These are phyloP conservation scores for Caiman crocodilus DNA, from an alignment of 2,797 vertebrate genomes.

Conservation along the genomic window DNA sequence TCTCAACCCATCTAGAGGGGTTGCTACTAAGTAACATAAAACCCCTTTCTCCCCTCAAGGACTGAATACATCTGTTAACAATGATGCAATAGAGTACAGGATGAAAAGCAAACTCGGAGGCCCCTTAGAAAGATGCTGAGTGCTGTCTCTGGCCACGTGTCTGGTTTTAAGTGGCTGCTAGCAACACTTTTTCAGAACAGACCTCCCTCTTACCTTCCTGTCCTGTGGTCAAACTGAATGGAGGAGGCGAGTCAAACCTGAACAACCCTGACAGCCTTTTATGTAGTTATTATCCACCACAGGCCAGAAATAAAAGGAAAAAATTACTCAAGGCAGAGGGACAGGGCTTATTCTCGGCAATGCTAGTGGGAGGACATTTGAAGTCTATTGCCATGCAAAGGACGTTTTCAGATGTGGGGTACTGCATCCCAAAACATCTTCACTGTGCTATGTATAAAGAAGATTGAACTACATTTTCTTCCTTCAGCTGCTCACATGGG, in stretches of 20 bases:
- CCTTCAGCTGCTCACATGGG: constrained; percentile 19
- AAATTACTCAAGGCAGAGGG: neutral
- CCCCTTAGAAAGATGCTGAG: neutral
- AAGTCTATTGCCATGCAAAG: neutral
- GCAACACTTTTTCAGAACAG: neutral
- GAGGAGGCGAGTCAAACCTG: neutral
- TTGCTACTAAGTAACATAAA: neutral
- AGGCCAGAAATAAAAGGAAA: neutral
- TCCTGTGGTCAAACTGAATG: neutral
- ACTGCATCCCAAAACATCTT: neutral
- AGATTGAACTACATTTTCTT: neutral
- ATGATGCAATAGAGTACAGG: neutral
- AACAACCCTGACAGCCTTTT: neutral
- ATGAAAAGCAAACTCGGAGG: accelerated
- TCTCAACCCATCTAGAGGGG: neutral
- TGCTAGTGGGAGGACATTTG: neutral
- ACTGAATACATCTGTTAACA: neutral
- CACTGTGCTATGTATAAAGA: neutral
- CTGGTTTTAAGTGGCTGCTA: neutral
- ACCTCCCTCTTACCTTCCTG: accelerated
- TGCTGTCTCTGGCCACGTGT: neutral
- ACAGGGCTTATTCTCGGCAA: neutral
- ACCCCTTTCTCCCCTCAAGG: neutral
- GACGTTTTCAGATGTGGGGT: neutral
- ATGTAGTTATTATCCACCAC: neutral